Conservation (phyloP, 2,888 invertebrate species). For the Galerucella pusilla region DNA sequence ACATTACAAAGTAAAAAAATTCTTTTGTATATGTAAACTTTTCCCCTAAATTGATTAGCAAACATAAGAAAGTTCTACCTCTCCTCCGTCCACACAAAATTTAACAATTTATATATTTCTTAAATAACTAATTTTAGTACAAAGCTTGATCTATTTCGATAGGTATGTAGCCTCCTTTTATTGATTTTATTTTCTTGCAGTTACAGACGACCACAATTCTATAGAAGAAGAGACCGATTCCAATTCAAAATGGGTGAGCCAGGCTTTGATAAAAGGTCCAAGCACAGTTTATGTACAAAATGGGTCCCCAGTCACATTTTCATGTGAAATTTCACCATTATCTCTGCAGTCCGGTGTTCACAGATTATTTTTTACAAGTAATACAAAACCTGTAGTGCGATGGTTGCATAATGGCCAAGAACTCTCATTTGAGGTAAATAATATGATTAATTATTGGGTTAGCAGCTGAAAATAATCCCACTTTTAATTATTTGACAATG, state of each 20-base stretch:
- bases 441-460: neutral
- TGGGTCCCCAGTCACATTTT: conserved; percentile 69
- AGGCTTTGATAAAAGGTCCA: conserved; percentile 69
- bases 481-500: neutral
- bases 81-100: no score
- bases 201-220: conserved; percentile 41
- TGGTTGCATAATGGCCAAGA: conserved; percentile 71
- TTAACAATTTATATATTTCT: no score
- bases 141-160: no score
- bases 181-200: conserved; percentile 28
- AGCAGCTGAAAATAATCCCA: neutral
- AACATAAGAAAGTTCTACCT: no score
- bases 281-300: conserved; percentile 68
- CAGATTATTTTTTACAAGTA: conserved; percentile 48
- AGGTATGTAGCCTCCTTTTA: neutral
- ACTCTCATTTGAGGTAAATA: conserved; percentile 68
- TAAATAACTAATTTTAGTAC: no score
- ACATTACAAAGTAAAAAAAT: no score
- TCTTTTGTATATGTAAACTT: no score
- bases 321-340: conserved; percentile 67
- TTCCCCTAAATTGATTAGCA: no score
- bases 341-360: conserved; percentile 47
- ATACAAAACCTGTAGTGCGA: conserved; percentile 61
- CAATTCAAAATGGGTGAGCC: conserved; percentile 55
- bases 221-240: conserved; percentile 32